These are phyloP conservation scores for Helostoma temminkii DNA, from an alignment of 2,797 vertebrate species.

Conservation along the genomic window DNA sequence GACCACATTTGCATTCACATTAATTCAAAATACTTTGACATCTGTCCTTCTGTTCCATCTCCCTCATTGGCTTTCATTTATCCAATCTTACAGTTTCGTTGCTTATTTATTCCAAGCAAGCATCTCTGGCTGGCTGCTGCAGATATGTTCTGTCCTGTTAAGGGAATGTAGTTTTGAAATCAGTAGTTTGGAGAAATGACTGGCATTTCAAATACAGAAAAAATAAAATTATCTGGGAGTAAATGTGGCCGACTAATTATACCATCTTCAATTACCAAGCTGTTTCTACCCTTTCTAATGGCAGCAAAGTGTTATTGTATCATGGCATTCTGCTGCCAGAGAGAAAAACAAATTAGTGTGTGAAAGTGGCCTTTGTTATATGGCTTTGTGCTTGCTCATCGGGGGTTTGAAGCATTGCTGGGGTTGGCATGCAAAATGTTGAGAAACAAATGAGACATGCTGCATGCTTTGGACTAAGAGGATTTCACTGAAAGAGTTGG, in stretches of 20 bases:
- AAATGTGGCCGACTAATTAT: constrained; percentile 59
- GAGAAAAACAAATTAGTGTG: constrained; percentile 67
- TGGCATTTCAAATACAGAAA: constrained; percentile 41
- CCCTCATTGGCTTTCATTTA: constrained; percentile 25
- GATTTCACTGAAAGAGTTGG: constrained; percentile 51
- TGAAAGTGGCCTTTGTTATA: constrained; percentile 67
- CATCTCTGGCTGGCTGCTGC: constrained; percentile 21
- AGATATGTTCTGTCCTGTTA: constrained; percentile 36
- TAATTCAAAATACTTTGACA: constrained; percentile 28
- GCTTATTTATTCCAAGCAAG: constrained; percentile 45
- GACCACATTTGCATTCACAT: constrained; percentile 18
- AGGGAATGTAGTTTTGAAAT: constrained; percentile 40
- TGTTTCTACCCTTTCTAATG: constrained; percentile 45
- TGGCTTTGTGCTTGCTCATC: constrained; percentile 49
- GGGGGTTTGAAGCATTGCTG: constrained; percentile 51
- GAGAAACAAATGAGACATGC: constrained; percentile 57
- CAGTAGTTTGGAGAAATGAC: constrained; percentile 45
- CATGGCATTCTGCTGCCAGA: constrained; percentile 38
- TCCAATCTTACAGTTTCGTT: constrained; percentile 32
- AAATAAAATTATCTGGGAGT: constrained; percentile 25
- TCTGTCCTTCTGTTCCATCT: constrained; percentile 30
- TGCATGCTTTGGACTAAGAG: constrained; percentile 48
- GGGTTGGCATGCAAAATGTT: constrained; percentile 39
- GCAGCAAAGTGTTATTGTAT: constrained; percentile 52
- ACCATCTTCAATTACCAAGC: constrained; percentile 50